phyloP scores from a whole-genome alignment of 23 tunicate genomes.

The Corella eumyota region DNA sequence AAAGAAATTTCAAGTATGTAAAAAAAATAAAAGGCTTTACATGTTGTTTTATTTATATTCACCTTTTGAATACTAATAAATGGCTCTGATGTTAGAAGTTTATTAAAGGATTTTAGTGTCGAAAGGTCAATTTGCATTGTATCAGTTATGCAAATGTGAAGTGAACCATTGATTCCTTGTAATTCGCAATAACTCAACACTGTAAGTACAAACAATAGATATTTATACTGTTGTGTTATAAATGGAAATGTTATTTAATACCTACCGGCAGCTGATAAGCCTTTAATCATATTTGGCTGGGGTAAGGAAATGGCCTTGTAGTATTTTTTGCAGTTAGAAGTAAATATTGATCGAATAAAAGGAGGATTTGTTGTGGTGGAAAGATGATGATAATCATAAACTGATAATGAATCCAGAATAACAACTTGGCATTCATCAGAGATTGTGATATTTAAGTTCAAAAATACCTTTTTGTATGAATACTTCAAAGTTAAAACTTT shows the following conservation, averaged over 20 bases:
- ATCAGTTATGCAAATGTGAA: slow-evolving; percentile 11
- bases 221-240: not conserved
- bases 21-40: too few species aligned
- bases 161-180: not conserved
- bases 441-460: too few species aligned
- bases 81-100: too few species aligned
- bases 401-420: not conserved
- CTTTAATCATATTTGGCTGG: slow-evolving; percentile 7
- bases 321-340: too few species aligned
- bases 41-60: too few species aligned
- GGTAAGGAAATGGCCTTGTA: too few species aligned
- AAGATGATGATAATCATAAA: not conserved
- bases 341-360: too few species aligned
- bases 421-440: not conserved
- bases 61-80: too few species aligned
- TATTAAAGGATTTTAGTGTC: not conserved
- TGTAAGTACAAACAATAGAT: not conserved
- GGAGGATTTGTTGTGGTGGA: not conserved
- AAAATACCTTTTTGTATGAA: too few species aligned
- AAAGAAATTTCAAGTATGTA: too few species aligned
- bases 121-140: not conserved
- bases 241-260: not conserved
- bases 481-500: too few species aligned
- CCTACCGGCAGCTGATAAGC: slow-evolving; percentile 3
- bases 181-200: slow-evolving; percentile 3